Base-by-base conservation (phyloP, 2,888 invertebrate species). In the Protonemura montana region DNA sequence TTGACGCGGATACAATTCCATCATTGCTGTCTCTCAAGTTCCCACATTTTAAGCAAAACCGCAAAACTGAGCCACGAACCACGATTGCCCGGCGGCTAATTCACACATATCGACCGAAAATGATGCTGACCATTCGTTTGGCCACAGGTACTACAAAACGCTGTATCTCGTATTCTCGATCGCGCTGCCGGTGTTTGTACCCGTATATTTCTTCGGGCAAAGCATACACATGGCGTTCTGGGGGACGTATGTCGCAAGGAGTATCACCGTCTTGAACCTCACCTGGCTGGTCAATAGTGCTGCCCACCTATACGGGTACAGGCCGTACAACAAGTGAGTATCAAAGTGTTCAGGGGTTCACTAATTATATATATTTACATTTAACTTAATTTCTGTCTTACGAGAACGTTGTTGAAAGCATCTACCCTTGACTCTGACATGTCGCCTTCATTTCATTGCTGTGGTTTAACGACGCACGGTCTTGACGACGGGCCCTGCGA, bases 241-340 rank as follows among this genome's bases (percentile, higher is more conserved):
- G 89, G 91, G 94, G 0, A 91, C 93, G 82, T 95, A 94, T 88
- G 91, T 95, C 87, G 90, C 93, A 28, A 93, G 96, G 25, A 95
- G 95, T 89, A 90, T 94, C 0, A 35, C 93, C 0, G 91, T 92
- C 25, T 91, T 97, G n/a, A 95, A 97, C 90, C 93, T 94, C 0
- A 97, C 97, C 0, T 97, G 97, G 97, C 91, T 94, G 3, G 96
- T 97, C 3, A 97, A 97, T 90, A 96, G 96, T 88, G 94, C 94
- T 0, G 97, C 97, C 0, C 97, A 97, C 92, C 91, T 95, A 86
- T 96, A 94, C 91, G 97, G 97, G 16, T 94, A 93, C 85, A 94
- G 94, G 90, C 97, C 97, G 0, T 97, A 95, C 90, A 96, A 97
- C 90, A 92, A 93, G 94, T 95, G 91, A 92, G 93, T 88, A 76